Conservation (phyloP, 2,888 invertebrate genomes). For the Bugulina stolonifera region DNA sequence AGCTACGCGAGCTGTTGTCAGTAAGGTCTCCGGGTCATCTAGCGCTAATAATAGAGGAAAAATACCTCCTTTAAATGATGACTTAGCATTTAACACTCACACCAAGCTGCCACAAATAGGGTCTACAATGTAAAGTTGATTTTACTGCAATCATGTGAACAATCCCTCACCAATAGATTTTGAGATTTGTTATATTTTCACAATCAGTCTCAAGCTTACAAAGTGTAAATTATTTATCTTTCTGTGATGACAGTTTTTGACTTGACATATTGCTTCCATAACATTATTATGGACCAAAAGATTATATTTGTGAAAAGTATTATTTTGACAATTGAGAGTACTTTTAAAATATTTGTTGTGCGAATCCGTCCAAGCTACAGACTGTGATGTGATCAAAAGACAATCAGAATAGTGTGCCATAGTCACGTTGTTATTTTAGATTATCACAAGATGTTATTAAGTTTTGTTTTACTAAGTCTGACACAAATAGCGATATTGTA, state of each 20-base stretch:
- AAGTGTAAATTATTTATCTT: background rate
- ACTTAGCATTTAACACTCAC: constrained; percentile 19
- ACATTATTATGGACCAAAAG: background rate
- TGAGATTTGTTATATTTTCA: no score
- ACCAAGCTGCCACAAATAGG: constrained; percentile 26
- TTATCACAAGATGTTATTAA: no score
- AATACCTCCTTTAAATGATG: constrained; percentile 23
- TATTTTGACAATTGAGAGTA: background rate
- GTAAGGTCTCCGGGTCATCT: constrained; percentile 16
- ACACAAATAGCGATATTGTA: no score
- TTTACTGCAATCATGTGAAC: no score
- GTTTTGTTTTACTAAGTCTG: no score
- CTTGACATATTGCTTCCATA: background rate
- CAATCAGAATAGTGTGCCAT: background rate
- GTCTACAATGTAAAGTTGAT: background rate
- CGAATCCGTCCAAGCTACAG: background rate
- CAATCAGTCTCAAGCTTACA: no score
- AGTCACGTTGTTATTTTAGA: no score
- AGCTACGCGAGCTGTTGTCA: constrained; percentile 6
- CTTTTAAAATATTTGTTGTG: background rate
- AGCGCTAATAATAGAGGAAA: background rate
- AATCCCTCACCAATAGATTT: no score
- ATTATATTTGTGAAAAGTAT: background rate
- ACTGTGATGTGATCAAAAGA: no score
- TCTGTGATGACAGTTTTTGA: background rate